Base-by-base conservation (phyloP, 2,888 invertebrate species). In the Diabrotica balteata region DNA sequence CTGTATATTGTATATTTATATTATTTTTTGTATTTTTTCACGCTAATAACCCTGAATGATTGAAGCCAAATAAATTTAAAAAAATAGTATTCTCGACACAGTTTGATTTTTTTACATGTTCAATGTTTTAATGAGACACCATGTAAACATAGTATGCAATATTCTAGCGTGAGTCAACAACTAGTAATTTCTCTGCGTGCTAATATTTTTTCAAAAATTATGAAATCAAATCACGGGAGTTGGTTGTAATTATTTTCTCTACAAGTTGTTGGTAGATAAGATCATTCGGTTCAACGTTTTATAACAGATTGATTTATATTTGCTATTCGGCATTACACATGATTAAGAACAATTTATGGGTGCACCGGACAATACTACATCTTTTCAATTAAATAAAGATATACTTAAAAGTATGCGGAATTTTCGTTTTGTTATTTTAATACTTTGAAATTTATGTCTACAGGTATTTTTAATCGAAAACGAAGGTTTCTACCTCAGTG, bases 261-360 rank as follows among this genome's bases (percentile, higher is more conserved):
- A 49, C 49, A 49, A 49, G 11, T 11, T 49, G 11, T 8, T 51
- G 17, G 51, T 51, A 51, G 51, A 51, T 51, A 51, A 51, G 22
- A 51, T 51, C 11, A 51, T 8, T 8, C 22, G 17, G 11, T 22
- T 22, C 51, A 22, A 51, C 17, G 17, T 8, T 51, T 11, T 51
- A 32, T 32, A 32, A 32, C 32, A 32, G 17, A 51, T 51, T 22
- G 11, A 51, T 51, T 51, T 51, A 51, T 11, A 51, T 51, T 51
- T 17, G 51, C 51, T 51, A 32, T 32, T 32, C 32, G 32, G 32
- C 32, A 32, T 32, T 32, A 32, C 32, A 32, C 32, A 32, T 32
- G 32, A 32, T 32, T 32, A 32, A 32, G 32, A 32, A 32, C 32
- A 32, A 32, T 32, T 32, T 32, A 32, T 51, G 22, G 51, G 51